Base-by-base conservation (phyloP, 30 jellyfish, hydroid and myxozoan species). In the Aurelia sp. region DNA sequence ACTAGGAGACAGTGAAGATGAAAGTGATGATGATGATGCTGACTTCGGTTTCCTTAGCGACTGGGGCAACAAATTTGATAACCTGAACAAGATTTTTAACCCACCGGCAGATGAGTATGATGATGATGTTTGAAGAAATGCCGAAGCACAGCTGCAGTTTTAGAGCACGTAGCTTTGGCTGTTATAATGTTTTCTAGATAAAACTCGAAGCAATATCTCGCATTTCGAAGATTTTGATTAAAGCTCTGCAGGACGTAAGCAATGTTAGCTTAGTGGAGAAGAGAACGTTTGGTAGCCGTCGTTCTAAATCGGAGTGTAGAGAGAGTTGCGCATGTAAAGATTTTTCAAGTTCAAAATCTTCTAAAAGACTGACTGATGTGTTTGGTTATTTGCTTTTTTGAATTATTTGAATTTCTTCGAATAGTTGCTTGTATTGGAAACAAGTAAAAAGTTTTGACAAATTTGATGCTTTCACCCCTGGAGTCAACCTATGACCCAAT, bases 1-100 rank as follows among this genome's bases (percentile, higher is more conserved):
- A 66, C 86, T 95, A 3, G 99, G 99, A 7, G 99, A 95, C 74
- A 89, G 97, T 71, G 99, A 95, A 51, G 90, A 82, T 64, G 99
- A 95, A 66, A 90, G 97, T 68, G 96, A 89, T 17, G 99, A 95
- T 47, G 99, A 95, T 15, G 99, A 95, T 17, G 97, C 84, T 19
- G 99, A 95, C 65, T 95, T 95, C 85, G 87, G 94, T 9, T 95
- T 81, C 84, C 81, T 95, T 70, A 77, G 87, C 6, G 97, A 90
- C 17, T 90, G 95, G 96, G 99, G 99, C 33, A 90, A 94, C 58
- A 85, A 95, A 64, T 95, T 95, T 71, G 97, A 95, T 60, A 75
- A 88, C 55, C 71, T 95, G 85, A 82, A 89, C 89, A 94, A 74
- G 65, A 69, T 95, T 20, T 95, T 76, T 84, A 95, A 95, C 85